A percentile compares a stretch with the other conserved stretches of the same genome.
Conservation (phyloP, 2,888 invertebrate species). For the Laspeyria flexula region DNA sequence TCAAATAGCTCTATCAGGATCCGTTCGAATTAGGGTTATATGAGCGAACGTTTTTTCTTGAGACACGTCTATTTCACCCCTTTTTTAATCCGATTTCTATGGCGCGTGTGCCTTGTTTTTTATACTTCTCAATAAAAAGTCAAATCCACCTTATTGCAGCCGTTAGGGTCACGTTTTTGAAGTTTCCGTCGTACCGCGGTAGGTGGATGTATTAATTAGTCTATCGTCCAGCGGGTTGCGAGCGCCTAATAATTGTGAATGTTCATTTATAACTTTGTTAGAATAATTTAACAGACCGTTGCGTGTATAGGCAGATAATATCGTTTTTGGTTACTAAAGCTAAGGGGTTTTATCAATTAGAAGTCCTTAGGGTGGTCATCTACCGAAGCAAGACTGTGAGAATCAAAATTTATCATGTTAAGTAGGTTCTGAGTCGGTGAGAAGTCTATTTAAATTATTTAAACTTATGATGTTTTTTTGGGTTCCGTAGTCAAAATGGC, state of each 20-base stretch:
- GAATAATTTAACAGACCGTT: slow-evolving; percentile 68
- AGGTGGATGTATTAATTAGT: slow-evolving; percentile 83
- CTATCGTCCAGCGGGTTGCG: slow-evolving; percentile 48
- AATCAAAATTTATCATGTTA: slow-evolving; percentile 36
- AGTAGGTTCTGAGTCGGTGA: slow-evolving; percentile 9
- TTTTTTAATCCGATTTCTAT: slow-evolving; percentile 82
- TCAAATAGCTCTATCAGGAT: slow-evolving; percentile 84
- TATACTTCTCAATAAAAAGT: slow-evolving; percentile 70
- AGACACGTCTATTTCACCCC: slow-evolving; percentile 71
- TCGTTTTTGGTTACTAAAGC: slow-evolving; percentile 35
- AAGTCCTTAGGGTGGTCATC: slow-evolving; percentile 44
- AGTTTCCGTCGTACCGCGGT: slow-evolving; percentile 68
- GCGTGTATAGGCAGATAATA: slow-evolving; percentile 57
- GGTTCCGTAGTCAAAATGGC: too few species aligned
- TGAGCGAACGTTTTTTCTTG: slow-evolving; percentile 68
- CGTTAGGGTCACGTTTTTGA: slow-evolving; percentile 76
- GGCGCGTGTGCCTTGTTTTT: slow-evolving; percentile 80
- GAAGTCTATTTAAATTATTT: slow-evolving; percentile 19
- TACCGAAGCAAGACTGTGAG: slow-evolving; percentile 39
- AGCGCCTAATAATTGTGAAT: slow-evolving; percentile 63
- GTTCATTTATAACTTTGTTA: slow-evolving; percentile 72
- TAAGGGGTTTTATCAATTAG: slow-evolving; percentile 50
- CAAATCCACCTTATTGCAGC: slow-evolving; percentile 80
- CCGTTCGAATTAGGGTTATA: slow-evolving; percentile 79
- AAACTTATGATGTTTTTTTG: slow-evolving; percentile 1